These are phyloP conservation scores for Machimus atricapillus DNA, from an alignment of 2,888 invertebrate species.

Conservation along the genomic window DNA sequence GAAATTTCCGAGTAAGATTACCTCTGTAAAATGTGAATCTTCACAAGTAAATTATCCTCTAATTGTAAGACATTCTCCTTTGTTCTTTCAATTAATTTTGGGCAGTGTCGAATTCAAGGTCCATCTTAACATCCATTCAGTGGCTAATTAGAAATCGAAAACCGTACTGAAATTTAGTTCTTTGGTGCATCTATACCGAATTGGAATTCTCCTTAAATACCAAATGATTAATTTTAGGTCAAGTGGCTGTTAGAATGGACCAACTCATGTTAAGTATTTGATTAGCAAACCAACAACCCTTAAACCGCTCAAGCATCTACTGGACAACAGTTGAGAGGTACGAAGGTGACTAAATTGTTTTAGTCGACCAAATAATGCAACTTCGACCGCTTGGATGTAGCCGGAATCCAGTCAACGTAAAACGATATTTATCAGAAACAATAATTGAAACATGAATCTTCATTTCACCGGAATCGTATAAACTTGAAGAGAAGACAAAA, in stretches of 20 bases:
- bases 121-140: not conserved
- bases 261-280: not conserved
- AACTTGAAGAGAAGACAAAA: not conserved
- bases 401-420: not conserved
- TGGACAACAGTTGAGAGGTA: not conserved
- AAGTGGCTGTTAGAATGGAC: not conserved
- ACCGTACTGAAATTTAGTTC: not conserved
- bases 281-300: not conserved
- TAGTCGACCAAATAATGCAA: not conserved
- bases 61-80: not conserved
- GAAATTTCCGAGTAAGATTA: not conserved
- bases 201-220: not conserved
- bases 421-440: not conserved
- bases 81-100: not conserved
- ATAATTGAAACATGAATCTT: not conserved
- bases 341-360: not conserved
- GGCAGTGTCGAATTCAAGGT: not conserved
- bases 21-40: not conserved
- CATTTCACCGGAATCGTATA: not conserved
- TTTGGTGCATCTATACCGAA: not conserved
- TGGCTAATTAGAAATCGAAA: not conserved
- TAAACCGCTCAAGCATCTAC: not conserved
- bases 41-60: not conserved
- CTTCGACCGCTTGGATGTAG: not conserved
- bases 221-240: not conserved